Conservation (phyloP, 2,888 invertebrate genomes). For the Sepiola atlantica region DNA sequence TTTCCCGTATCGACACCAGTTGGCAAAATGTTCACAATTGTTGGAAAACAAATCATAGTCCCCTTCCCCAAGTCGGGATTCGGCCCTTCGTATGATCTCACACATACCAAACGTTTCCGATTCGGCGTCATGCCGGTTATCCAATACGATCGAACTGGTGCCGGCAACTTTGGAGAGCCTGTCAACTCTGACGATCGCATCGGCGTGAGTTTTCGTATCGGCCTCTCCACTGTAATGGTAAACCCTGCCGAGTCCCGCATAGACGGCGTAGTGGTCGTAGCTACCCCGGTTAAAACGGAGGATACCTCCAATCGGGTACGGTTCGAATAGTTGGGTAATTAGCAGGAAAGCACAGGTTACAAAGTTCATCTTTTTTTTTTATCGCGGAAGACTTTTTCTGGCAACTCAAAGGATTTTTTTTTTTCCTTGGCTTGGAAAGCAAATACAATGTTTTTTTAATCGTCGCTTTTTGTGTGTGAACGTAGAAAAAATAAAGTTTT, state of each 20-base stretch:
- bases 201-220: background rate
- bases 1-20: constrained; percentile 39
- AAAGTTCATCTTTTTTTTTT: background rate
- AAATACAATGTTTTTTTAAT: background rate
- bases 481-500: background rate
- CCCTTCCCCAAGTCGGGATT: constrained; percentile 2
- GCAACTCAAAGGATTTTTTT: background rate
- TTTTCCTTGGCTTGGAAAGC: background rate
- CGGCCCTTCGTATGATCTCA: background rate
- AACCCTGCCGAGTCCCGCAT: background rate
- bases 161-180: background rate
- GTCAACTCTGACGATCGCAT: background rate
- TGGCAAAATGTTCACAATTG: constrained; percentile 40
- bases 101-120: background rate
- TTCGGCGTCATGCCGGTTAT: background rate
- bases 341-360: background rate
- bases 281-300: constrained; percentile 40
- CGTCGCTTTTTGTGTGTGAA: background rate
- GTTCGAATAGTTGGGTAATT: background rate
- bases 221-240: constrained; percentile 38
- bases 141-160: background rate
- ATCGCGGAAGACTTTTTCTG: background rate
- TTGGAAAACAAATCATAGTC: background rate
- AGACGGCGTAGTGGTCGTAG: constrained; percentile 35
- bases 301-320: constrained; percentile 33